These are phyloP conservation scores for Telmatochromis brichardi DNA, from an alignment of 2,113 vertebrate genomes.

Conservation along the genomic window DNA sequence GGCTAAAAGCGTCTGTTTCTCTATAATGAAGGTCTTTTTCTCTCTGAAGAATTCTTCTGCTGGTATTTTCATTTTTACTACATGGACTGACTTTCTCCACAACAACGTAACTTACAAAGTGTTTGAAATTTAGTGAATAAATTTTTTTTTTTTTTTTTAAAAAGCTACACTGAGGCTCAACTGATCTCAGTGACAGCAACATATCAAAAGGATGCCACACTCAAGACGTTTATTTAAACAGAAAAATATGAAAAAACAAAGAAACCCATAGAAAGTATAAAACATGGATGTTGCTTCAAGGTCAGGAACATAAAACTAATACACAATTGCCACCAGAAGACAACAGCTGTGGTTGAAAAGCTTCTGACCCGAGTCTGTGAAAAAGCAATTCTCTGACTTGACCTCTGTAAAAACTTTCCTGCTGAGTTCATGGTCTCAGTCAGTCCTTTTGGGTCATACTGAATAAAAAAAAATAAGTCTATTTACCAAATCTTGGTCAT, in stretches of 20 bases:
- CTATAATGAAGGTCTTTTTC: background rate
- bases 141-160: fast-evolving
- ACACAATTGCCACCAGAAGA: background rate
- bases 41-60: background rate
- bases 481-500: background rate
- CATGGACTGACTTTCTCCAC: background rate
- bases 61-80: background rate
- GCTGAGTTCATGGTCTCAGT: background rate
- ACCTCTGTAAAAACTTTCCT: background rate
- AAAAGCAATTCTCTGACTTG: background rate
- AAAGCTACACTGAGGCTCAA: background rate
- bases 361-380: background rate
- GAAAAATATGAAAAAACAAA: background rate
- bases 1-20: background rate
- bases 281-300: background rate
- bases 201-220: background rate
- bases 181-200: background rate
- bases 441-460: background rate
- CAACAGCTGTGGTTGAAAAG: background rate
- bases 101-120: background rate
- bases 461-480: background rate
- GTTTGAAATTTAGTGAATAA: background rate
- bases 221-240: background rate
- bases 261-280: background rate
- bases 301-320: background rate